Evolutionary conservation across 2,888 invertebrate genomes (phyloP).

Genomic region (Pilophorus perplexus): DNA sequence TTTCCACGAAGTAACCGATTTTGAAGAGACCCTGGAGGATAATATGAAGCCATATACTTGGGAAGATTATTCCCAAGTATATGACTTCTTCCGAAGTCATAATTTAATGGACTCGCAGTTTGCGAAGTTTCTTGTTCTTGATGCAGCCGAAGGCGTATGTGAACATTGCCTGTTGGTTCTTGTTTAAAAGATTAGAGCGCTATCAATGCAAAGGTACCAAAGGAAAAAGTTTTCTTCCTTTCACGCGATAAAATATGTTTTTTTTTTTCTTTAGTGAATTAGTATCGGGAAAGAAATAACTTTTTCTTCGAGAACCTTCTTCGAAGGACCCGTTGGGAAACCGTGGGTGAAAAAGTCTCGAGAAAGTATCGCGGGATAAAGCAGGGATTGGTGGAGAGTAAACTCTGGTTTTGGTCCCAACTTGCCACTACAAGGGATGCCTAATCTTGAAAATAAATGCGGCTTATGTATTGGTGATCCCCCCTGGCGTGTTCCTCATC

Average conservation of each 20-base stretch:
- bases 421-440: conserved; percentile 21
- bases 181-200: no score
- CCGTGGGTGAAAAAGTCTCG: not conserved
- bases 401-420: conserved; percentile 5
- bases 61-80: no score
- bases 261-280: conserved; percentile 25
- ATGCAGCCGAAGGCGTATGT: no score
- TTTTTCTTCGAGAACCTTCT: not conserved
- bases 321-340: not conserved
- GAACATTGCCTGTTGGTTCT: no score
- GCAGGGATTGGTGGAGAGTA: conserved; percentile 8
- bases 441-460: conserved; percentile 27
- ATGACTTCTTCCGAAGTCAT: no score
- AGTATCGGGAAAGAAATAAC: conserved; percentile 6
- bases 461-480: conserved; percentile 29
- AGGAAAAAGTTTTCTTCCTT: not conserved
- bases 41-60: no score
- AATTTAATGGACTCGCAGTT: no score
- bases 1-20: no score
- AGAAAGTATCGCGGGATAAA: conserved; percentile 5
- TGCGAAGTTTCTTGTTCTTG: no score
- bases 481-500: conserved; percentile 1
- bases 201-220: not conserved
- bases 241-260: conserved; percentile 17
- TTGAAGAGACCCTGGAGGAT: no score